phyloP scores from a whole-genome alignment of 92 coral and sea anemone species.

The Plumapathes pennacea region DNA sequence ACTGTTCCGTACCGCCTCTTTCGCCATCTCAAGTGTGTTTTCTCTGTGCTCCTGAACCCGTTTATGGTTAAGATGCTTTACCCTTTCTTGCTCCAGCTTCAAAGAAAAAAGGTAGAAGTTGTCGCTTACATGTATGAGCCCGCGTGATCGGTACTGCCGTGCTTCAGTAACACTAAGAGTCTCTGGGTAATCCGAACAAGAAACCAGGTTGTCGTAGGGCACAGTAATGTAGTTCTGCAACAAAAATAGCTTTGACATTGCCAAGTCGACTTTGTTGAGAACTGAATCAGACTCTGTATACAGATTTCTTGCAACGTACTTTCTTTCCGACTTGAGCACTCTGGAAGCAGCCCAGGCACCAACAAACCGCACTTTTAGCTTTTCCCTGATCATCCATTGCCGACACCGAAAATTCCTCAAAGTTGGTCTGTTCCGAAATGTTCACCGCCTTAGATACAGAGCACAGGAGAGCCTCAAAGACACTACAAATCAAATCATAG shows the following conservation, averaged over 20 bases:
- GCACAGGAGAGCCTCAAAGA: too few relatives aligned
- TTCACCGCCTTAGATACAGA: too few relatives aligned
- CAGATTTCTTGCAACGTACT: constrained; percentile 7
- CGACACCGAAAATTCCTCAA: too few relatives aligned
- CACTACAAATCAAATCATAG: too few relatives aligned
- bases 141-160: constrained; percentile 11
- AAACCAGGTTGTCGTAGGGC: constrained; percentile 9
- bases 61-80: background rate
- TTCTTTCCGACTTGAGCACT: constrained; percentile 7
- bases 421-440: too few relatives aligned
- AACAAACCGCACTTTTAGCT: constrained; percentile 31
- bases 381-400: too few relatives aligned
- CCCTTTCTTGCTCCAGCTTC: constrained; percentile 6
- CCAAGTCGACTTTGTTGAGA: background rate
- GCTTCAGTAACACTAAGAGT: constrained; percentile 31
- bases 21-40: constrained; percentile 5
- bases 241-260: background rate
- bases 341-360: constrained; percentile 20
- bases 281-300: constrained; percentile 2
- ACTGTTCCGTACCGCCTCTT: background rate
- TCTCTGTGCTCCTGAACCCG: constrained; percentile 24
- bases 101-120: background rate
- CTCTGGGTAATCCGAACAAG: background rate
- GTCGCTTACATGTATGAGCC: constrained; percentile 18
- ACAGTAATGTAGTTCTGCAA: constrained; percentile 6